phyloP scores from a whole-genome alignment of 2,113 vertebrate species.

The Dolichallabes microphthalmus region DNA sequence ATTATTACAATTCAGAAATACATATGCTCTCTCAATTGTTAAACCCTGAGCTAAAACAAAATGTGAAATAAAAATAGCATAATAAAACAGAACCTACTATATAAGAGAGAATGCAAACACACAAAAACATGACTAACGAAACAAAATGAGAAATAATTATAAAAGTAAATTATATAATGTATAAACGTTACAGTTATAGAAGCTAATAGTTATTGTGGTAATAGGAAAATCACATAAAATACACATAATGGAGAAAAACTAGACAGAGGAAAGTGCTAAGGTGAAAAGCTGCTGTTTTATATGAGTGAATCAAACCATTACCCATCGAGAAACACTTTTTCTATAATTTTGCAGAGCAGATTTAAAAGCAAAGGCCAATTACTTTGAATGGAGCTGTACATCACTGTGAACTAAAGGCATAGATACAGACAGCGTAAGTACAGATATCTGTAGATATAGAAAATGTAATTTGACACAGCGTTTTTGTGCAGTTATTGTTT shows the following conservation, averaged over 20 bases:
- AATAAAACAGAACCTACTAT: background rate
- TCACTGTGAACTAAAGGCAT: background rate
- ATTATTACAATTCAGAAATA: background rate
- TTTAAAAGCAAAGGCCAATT: background rate
- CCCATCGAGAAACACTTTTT: background rate
- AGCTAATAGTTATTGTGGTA: background rate
- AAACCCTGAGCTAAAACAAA: background rate
- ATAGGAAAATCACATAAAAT: background rate
- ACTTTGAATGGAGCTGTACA: background rate
- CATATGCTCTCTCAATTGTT: background rate
- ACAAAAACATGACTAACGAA: background rate
- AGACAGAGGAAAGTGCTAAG: background rate
- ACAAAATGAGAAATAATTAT: background rate
- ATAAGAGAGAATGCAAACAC: background rate
- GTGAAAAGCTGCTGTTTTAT: background rate
- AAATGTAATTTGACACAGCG: background rate
- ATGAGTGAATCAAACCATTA: background rate
- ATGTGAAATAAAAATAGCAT: background rate
- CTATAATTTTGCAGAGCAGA: background rate
- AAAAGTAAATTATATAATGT: background rate
- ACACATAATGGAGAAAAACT: background rate
- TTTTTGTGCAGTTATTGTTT: background rate
- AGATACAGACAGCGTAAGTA: background rate
- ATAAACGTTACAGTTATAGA: background rate
- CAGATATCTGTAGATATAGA: too few species aligned